Evolutionary conservation across 2,113 vertebrate species (phyloP).

Genomic region (Rhynchopsitta pachyrhyncha): DNA sequence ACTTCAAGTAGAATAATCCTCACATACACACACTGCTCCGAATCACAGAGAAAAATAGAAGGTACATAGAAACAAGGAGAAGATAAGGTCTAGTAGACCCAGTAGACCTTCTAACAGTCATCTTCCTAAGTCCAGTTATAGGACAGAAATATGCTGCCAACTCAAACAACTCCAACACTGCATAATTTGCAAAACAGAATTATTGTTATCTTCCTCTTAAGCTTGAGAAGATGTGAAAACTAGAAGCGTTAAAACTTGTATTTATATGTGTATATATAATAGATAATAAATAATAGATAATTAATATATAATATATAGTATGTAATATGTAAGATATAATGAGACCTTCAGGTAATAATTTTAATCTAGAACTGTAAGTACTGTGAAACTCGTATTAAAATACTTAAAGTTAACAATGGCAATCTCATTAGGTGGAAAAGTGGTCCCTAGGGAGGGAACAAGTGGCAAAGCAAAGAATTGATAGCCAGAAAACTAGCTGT

Average conservation of each 20-base stretch:
- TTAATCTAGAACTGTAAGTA: neutral
- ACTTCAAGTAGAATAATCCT: neutral
- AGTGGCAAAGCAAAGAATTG: neutral
- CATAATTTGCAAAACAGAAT: neutral
- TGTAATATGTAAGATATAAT: neutral
- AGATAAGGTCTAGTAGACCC: neutral
- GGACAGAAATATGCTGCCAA: neutral
- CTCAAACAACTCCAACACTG: neutral
- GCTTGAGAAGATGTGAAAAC: neutral
- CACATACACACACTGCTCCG: accelerated
- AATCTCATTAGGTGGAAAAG: neutral
- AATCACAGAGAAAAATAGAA: neutral
- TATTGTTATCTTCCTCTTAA: neutral
- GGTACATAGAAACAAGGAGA: neutral
- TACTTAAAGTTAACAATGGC: neutral
- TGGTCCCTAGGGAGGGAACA: neutral
- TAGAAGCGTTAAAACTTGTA: neutral
- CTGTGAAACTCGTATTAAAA: neutral
- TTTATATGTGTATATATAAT: neutral
- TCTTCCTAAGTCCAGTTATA: neutral
- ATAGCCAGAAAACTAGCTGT: neutral
- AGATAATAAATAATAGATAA: neutral
- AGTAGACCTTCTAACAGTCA: neutral
- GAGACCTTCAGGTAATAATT: neutral
- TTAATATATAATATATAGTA: neutral